Percentiles rank a stretch among this genome's conserved stretches.
phyloP scores from a whole-genome alignment of 2,888 invertebrate species.

The Caprella mutica region DNA sequence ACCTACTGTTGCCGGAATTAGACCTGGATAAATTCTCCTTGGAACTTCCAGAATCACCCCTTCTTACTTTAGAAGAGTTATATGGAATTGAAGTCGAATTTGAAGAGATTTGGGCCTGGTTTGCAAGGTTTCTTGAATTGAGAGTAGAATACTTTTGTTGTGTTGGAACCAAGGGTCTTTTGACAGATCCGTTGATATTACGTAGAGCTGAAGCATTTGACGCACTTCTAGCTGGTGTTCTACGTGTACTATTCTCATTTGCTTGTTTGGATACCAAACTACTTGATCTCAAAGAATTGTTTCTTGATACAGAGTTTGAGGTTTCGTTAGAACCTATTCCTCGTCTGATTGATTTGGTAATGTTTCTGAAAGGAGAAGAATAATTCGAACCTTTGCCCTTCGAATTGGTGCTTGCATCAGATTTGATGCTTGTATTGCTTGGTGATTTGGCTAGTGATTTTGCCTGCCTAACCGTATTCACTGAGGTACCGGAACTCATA shows the following conservation, averaged over 20 bases:
- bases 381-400: constrained; percentile 12
- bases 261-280: constrained; percentile 30
- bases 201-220: constrained; percentile 1
- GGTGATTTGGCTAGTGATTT: constrained; percentile 24
- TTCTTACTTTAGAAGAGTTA: constrained; percentile 23
- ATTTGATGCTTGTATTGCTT: constrained; percentile 22
- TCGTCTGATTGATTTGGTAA: constrained; percentile 14
- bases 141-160: constrained; percentile 15
- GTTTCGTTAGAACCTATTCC: constrained; percentile 17
- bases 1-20: constrained; percentile 27
- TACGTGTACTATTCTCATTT: constrained; percentile 27
- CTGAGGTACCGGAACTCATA: constrained; percentile 26
- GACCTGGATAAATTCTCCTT: constrained; percentile 30
- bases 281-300: constrained; percentile 24
- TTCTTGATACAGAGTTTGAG: constrained; percentile 22
- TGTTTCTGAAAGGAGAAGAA: constrained; percentile 15
- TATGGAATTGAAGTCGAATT: constrained; percentile 7
- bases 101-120: constrained; percentile 4
- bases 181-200: constrained; percentile 4
- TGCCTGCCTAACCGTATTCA: constrained; percentile 27
- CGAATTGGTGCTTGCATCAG: constrained; percentile 14
- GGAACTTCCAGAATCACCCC: constrained; percentile 32
- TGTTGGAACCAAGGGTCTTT: constrained; percentile 21
- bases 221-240: not conserved
- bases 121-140: constrained; percentile 3